Evolutionary conservation across 2,113 vertebrate genomes (phyloP).

Genomic region (Hippolais icterina): DNA sequence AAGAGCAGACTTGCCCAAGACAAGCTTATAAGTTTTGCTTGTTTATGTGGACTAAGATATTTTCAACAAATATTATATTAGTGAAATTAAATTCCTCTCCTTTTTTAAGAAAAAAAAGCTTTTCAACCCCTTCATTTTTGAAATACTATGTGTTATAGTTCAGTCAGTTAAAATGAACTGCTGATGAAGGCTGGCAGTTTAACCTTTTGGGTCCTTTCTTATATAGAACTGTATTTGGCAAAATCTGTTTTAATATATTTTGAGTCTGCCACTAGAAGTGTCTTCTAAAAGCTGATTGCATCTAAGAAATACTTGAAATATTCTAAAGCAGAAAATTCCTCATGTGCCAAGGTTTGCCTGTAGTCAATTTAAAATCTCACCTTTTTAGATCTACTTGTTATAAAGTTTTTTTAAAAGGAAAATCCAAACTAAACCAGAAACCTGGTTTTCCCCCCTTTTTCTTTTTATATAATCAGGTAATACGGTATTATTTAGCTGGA

Average conservation of each 20-base stretch:
- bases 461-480: background rate
- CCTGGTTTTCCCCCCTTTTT: accelerated
- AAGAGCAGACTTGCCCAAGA: background rate
- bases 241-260: background rate
- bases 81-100: background rate
- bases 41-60: background rate
- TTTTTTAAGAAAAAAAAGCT: background rate
- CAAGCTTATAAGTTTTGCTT: background rate
- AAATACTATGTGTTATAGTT: background rate
- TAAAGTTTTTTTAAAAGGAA: background rate
- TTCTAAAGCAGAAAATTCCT: background rate
- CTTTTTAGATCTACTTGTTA: background rate
- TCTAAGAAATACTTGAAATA: background rate
- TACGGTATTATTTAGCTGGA: background rate
- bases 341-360: background rate
- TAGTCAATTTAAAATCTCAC: background rate
- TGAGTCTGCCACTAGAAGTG: background rate
- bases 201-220: background rate
- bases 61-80: background rate
- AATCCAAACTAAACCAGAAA: background rate
- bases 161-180: background rate
- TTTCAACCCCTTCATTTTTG: background rate
- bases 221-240: background rate
- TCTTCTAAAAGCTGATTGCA: background rate
- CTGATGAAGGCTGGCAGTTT: background rate